Percentiles rank a stretch among this genome's conserved stretches.
phyloP scores from a whole-genome alignment of 2,888 invertebrate genomes.

The Cyaniris semiargus region DNA sequence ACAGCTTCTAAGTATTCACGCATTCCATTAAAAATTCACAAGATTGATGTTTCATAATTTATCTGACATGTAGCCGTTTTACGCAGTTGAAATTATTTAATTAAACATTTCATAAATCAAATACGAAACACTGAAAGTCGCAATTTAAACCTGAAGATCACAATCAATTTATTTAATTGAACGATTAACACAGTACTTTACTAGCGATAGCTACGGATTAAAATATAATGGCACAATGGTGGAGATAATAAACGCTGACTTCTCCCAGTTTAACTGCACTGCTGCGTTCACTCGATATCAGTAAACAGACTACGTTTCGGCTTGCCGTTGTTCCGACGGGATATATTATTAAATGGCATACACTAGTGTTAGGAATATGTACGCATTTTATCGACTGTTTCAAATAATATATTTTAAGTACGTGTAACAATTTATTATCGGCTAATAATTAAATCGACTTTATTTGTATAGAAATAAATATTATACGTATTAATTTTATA shows the following conservation, averaged over 20 bases:
- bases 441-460: no score
- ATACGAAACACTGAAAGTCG: no score
- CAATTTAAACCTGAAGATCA: background rate
- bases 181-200: background rate
- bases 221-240: slow-evolving; percentile 15
- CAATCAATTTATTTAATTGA: background rate
- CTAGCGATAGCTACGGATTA: background rate
- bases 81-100: no score
- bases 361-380: slow-evolving; percentile 33
- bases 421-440: no score
- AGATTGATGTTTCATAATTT: no score
- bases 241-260: slow-evolving; percentile 30
- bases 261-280: slow-evolving; percentile 30
- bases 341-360: slow-evolving; percentile 41
- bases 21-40: background rate
- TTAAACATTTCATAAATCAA: no score
- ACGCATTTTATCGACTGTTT: slow-evolving; percentile 29
- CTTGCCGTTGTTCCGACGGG: slow-evolving; percentile 37
- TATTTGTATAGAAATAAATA: no score
- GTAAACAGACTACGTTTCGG: slow-evolving; percentile 35
- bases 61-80: no score
- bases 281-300: slow-evolving; percentile 32
- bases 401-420: background rate
- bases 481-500: no score
- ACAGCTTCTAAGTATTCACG: background rate